A percentile compares a stretch with the other conserved stretches of the same genome.
Evolutionary conservation across 2,113 vertebrate genomes (phyloP).

Genomic region (Aix galericulata): DNA sequence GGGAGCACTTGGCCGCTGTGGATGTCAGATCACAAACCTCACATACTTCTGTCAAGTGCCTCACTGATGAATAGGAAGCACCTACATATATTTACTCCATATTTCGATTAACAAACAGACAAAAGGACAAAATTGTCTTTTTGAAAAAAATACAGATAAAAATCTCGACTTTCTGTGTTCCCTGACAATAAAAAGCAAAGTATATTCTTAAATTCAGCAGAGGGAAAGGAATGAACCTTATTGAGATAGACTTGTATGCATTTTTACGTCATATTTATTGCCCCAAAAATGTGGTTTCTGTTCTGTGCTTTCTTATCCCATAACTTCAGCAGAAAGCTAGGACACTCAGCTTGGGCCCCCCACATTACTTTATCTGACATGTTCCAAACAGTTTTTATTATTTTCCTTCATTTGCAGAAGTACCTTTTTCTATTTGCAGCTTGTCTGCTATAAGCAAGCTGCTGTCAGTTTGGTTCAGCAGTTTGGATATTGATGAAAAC

Average conservation of each 20-base stretch:
- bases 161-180: background rate
- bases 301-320: background rate
- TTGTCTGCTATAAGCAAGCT: background rate
- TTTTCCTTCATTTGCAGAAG: background rate
- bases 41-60: background rate
- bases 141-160: too few species aligned
- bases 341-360: background rate
- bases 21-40: background rate
- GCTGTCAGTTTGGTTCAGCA: conserved; percentile 33
- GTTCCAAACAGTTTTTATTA: background rate
- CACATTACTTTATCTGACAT: background rate
- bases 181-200: background rate
- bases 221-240: background rate
- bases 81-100: background rate
- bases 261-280: background rate
- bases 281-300: background rate
- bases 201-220: background rate
- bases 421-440: background rate
- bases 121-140: background rate
- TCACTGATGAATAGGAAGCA: background rate
- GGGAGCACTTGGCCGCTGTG: background rate
- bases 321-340: background rate
- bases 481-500: conserved; percentile 11
- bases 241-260: background rate
- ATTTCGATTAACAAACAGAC: background rate